Evolutionary conservation across 1,140 invertebrate genomes (phyloP).

Genomic region (Zaprionus davidi): DNA sequence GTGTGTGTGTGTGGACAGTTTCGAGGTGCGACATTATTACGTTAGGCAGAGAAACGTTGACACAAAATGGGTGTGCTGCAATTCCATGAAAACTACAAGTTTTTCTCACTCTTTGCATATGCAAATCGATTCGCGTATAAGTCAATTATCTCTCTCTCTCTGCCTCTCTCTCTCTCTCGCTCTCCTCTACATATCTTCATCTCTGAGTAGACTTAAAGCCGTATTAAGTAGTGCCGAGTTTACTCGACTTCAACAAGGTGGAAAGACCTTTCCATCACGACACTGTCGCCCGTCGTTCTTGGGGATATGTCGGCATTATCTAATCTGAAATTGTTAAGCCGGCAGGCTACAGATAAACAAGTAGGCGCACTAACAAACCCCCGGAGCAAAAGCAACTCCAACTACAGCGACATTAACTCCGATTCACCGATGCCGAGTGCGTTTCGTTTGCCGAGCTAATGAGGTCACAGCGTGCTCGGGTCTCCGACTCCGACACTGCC

Average conservation of each 20-base stretch:
- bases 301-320: conserved; percentile 56
- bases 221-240: background rate
- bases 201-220: background rate
- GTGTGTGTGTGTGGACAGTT: conserved; percentile 23
- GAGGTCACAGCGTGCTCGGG: conserved; percentile 64
- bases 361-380: conserved; percentile 1
- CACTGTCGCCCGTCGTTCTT: conserved; percentile 56
- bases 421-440: background rate
- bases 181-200: conserved; percentile 11
- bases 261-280: conserved; percentile 48
- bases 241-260: conserved; percentile 17
- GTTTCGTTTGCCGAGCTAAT: conserved; percentile 53
- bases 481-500: conserved; percentile 19
- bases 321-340: conserved; percentile 64
- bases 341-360: conserved; percentile 49
- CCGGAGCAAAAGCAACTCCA: conserved; percentile 35
- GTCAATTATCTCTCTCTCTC: conserved; percentile 6
- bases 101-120: conserved; percentile 19
- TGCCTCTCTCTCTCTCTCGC: too few relatives aligned
- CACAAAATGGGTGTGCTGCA: conserved; percentile 44
- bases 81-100: conserved; percentile 29
- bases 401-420: conserved; percentile 5
- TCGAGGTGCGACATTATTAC: conserved; percentile 49
- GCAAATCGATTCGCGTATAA: conserved; percentile 39
- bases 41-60: conserved; percentile 24